Conservation (phyloP, 2,797 vertebrate genomes). For the Tauraco hartlaubi region DNA sequence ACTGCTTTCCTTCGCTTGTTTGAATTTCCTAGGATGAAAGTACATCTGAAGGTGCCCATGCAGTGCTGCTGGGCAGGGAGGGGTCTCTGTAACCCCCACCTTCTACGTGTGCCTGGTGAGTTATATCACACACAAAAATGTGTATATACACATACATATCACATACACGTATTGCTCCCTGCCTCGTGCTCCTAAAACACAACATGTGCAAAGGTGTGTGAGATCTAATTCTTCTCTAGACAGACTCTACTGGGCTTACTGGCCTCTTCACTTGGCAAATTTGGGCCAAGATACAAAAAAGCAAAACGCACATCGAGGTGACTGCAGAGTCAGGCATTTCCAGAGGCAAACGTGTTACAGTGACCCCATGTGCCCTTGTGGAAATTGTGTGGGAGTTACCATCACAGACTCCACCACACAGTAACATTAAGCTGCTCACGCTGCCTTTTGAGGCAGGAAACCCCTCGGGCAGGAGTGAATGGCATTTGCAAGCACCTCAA, state of each 20-base stretch:
- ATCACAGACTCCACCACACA: neutral
- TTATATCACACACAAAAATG: neutral
- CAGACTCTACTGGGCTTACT: neutral
- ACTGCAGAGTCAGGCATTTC: neutral
- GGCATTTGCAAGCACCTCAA: neutral
- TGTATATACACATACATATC: accelerated
- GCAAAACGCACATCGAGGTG: neutral
- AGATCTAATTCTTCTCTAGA: neutral
- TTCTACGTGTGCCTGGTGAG: neutral
- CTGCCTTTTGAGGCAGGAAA: neutral
- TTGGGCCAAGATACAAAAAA: neutral
- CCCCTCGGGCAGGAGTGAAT: neutral
- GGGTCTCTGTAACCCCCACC: neutral
- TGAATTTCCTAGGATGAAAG: neutral
- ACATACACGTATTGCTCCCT: neutral
- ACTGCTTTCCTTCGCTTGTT: neutral
- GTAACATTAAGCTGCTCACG: neutral
- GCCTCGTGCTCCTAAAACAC: neutral
- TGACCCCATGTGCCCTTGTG: neutral
- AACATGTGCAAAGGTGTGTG: neutral
- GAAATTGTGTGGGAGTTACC: neutral
- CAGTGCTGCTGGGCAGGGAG: neutral
- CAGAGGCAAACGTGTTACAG: neutral
- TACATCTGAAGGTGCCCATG: neutral
- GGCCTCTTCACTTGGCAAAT: neutral